Evolutionary conservation across 2,888 invertebrate species (phyloP), one percentile per base, ranked within the genome.

Genomic region (Athripsodes cinereus): DNA sequence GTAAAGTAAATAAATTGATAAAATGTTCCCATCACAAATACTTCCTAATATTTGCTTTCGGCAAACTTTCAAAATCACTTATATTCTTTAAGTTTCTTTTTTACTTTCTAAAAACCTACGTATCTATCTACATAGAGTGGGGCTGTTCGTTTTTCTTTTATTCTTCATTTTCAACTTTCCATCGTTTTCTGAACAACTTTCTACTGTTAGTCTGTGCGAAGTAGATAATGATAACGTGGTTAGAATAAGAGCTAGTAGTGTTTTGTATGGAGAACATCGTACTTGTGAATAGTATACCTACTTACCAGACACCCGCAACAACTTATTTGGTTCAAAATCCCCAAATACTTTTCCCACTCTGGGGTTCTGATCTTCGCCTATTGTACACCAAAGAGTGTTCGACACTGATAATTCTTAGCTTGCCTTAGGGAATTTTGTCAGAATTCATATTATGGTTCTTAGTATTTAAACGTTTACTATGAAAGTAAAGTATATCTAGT

Each of bases 391-490:
- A 52, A 49, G 61, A 49, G 55, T 61, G 61, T 56, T 55, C 56
- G 53, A 31, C 50, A 54, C 61, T 58, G 61, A 61, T 61, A 61
- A 61, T 61, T 58, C 58, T 22, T 26, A 49, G 47, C 46, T 55
- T 44, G 55, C 50, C 58, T 34, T 19, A 34, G 58, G 58, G 53
- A 53, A 35, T 58, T 53, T 21, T 6, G 3, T 48, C n/a, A 18
- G 46, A 8, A n/a, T 26, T 26, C 26, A 3, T 10, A 26, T 3
- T 26, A 26, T 26, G 26, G 26, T 26, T 26, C 26, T 26, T 10
- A 26, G 26, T 26, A 26, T 26, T 26, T 26, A 26, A 26, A 26
- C 26, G 26, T 26, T n/a, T n/a, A n/a, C 26, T 26, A 26, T 26
- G 26, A 26, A 26, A 26, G 10, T 26, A 26, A 26, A 10, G 26